Evolutionary conservation across 2,113 vertebrate species (phyloP).

Genomic region (Eretmochelys imbricata): DNA sequence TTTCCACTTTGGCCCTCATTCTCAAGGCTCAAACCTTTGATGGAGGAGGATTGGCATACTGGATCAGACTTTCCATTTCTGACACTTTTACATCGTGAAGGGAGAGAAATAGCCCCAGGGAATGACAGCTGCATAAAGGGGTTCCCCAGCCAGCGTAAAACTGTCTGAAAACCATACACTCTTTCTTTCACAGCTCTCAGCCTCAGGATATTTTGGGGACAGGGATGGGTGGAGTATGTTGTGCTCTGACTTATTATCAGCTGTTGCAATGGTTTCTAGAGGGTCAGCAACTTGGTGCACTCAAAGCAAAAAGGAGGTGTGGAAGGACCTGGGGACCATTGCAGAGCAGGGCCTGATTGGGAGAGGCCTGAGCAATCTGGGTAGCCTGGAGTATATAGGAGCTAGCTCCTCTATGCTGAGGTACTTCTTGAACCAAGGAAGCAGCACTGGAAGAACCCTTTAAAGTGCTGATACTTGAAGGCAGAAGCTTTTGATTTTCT

Average conservation of each 20-base stretch:
- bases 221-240: not conserved
- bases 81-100: not conserved
- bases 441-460: not conserved
- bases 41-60: fast-evolving
- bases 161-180: not conserved
- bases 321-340: too few species aligned
- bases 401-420: not conserved
- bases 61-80: not conserved
- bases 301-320: too few species aligned
- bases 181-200: not conserved
- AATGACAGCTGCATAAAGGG: not conserved
- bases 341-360: too few species aligned
- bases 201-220: not conserved
- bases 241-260: not conserved
- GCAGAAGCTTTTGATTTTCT: not conserved
- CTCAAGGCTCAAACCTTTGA: not conserved
- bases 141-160: not conserved
- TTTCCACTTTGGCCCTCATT: not conserved
- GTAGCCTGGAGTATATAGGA: not conserved
- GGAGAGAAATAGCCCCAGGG: not conserved
- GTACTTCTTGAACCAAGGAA: not conserved
- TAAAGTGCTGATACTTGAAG: not conserved
- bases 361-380: not conserved
- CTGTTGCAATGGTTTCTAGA: not conserved
- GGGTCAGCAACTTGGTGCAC: not conserved